These are phyloP conservation scores for Gonioctena quinquepunctata DNA, from an alignment of 1,140 invertebrate species.

Conservation along the genomic window DNA sequence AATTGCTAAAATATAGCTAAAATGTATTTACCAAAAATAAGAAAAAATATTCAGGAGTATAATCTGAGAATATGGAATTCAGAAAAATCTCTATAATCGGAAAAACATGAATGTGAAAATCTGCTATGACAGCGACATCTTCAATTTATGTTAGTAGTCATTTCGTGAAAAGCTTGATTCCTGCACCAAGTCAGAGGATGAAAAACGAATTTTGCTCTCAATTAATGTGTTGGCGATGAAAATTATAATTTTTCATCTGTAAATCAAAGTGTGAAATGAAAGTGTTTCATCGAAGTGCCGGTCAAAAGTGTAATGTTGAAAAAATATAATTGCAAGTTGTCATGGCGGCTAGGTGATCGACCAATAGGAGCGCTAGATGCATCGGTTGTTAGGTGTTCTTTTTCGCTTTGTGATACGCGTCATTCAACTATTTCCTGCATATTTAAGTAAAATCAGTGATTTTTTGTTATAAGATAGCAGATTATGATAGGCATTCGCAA, in stretches of 20 bases:
- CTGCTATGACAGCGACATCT: constrained; percentile 35
- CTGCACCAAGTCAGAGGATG: constrained; percentile 23
- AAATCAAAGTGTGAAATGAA: constrained; percentile 21
- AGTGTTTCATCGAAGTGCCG: neutral
- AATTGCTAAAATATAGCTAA: too few relatives aligned
- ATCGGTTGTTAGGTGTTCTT: constrained; percentile 59
- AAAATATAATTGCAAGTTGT: constrained; percentile 58
- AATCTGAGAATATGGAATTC: too few relatives aligned
- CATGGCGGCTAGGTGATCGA: constrained; percentile 64
- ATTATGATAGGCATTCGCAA: neutral
- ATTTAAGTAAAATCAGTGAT: constrained; percentile 40
- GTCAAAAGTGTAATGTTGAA: constrained; percentile 21
- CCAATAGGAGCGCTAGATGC: constrained; percentile 65
- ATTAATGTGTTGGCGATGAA: constrained; percentile 23
- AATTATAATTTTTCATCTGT: neutral
- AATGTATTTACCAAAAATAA: neutral
- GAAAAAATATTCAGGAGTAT: neutral
- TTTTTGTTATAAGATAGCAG: constrained; percentile 10
- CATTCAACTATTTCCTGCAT: constrained; percentile 63
- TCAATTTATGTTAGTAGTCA: constrained; percentile 22
- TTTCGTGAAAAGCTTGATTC: constrained; percentile 32
- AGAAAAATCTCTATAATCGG: too few relatives aligned
- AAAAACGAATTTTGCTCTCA: constrained; percentile 36
- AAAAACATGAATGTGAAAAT: too few relatives aligned
- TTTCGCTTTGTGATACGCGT: constrained; percentile 62